Conservation (phyloP, 2,113 vertebrate species). For the Rhinolophus ferrumequinum region DNA sequence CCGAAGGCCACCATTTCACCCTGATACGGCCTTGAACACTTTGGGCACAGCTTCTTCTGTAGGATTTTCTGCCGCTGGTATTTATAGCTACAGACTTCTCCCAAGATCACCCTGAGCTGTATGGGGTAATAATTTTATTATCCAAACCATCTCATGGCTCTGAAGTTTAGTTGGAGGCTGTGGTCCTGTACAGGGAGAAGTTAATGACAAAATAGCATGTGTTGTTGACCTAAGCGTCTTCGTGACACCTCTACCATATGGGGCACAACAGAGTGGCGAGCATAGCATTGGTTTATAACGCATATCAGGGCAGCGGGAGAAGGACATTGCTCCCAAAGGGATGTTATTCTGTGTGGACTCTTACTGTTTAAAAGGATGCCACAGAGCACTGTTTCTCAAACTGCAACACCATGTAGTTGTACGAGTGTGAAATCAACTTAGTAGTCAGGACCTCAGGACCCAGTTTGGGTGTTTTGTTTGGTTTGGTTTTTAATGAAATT, state of each 20-base stretch:
- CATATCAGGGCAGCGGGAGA: neutral
- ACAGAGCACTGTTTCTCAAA: neutral
- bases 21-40: neutral
- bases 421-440: neutral
- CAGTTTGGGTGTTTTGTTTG: neutral
- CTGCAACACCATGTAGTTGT: neutral
- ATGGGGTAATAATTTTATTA: neutral
- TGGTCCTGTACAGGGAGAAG: neutral
- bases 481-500: neutral
- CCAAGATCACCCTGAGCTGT: neutral
- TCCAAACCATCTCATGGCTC: neutral
- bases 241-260: fast-evolving
- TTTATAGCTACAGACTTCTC: neutral
- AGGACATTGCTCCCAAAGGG: neutral
- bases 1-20: neutral
- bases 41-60: neutral
- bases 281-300: fast-evolving
- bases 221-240: neutral
- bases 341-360: neutral
- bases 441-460: neutral
- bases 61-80: neutral
- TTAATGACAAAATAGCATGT: fast-evolving
- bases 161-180: neutral
- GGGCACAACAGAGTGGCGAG: fast-evolving
- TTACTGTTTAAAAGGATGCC: neutral